Evolutionary conservation across 1,140 invertebrate species (phyloP).

Genomic region (Drosophila nigromelanica): DNA sequence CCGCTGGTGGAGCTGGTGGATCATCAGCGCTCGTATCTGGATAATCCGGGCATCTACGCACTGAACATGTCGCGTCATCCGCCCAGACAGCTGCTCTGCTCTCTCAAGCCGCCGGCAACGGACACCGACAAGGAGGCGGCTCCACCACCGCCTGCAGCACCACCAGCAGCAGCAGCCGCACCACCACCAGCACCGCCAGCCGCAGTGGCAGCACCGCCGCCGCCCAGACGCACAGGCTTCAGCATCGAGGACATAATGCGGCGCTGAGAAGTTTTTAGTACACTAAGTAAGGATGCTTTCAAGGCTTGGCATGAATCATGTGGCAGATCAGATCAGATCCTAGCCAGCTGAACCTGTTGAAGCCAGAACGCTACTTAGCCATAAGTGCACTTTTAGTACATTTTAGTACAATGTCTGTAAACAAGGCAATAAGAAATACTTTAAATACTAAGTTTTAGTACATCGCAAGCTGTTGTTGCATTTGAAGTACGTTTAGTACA

Average conservation of each 20-base stretch:
- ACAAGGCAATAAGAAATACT: slow-evolving; percentile 35
- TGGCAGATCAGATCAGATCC: neutral
- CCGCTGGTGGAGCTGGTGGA: slow-evolving; percentile 59
- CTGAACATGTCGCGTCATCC: slow-evolving; percentile 72
- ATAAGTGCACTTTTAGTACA: slow-evolving; percentile 63
- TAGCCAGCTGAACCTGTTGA: neutral
- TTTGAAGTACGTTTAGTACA: slow-evolving; percentile 30
- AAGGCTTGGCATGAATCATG: neutral
- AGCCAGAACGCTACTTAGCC: slow-evolving; percentile 33
- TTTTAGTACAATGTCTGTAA: slow-evolving; percentile 70
- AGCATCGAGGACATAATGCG: slow-evolving; percentile 91
- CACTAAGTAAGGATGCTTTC: slow-evolving; percentile 15
- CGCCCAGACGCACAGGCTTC: slow-evolving; percentile 87
- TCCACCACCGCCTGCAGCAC: slow-evolving; percentile 7
- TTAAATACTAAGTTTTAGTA: slow-evolving; percentile 36
- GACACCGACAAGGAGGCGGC: slow-evolving; percentile 44
- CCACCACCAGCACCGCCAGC: slow-evolving; percentile 43
- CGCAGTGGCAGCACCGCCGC: slow-evolving; percentile 82
- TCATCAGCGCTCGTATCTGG: slow-evolving; percentile 51
- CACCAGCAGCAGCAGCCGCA: slow-evolving; percentile 8
- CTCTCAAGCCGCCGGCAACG: slow-evolving; percentile 34
- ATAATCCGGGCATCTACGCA: slow-evolving; percentile 62
- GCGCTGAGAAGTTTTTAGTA: slow-evolving; percentile 83
- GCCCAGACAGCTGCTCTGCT: slow-evolving; percentile 58
- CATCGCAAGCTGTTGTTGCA: slow-evolving; percentile 36